phyloP scores from a whole-genome alignment of 1,140 invertebrate genomes.

The Drosophila watanabei region DNA sequence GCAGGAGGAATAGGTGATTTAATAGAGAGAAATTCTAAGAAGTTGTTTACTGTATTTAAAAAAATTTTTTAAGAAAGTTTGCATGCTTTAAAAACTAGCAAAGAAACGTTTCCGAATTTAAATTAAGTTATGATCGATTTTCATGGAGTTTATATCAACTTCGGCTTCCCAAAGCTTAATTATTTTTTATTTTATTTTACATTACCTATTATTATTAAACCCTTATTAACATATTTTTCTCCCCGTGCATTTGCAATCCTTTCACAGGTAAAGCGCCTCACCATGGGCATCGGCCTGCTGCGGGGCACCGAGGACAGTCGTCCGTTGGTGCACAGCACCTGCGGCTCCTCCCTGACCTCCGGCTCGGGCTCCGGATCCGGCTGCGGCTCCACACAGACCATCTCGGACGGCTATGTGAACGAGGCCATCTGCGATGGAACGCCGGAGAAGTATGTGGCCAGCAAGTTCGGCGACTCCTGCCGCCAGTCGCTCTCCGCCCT shows the following conservation, averaged over 20 bases:
- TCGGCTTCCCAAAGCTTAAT: too few species aligned
- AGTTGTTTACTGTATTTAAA: not conserved
- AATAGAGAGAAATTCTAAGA: not conserved
- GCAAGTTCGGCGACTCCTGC: conserved; percentile 85
- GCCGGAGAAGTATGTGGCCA: conserved; percentile 86
- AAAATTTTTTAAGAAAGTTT: not conserved
- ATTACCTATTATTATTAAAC: not conserved
- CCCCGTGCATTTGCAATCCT: conserved; percentile 3
- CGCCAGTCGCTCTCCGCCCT: conserved; percentile 83
- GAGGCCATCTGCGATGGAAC: conserved; percentile 88
- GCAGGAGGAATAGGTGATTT: too few species aligned
- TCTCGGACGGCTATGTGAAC: conserved; percentile 92
- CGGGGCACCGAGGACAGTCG: conserved; percentile 87
- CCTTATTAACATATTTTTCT: not conserved
- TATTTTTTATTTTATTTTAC: not conserved
- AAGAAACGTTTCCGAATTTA: too few species aligned
- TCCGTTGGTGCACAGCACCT: conserved; percentile 87
- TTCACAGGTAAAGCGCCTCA: conserved; percentile 82
- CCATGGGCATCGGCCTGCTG: conserved; percentile 84
- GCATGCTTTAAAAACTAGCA: too few species aligned
- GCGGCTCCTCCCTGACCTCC: conserved; percentile 86
- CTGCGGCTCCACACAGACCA: conserved; percentile 85
- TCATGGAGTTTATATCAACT: too few species aligned
- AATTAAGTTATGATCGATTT: too few species aligned
- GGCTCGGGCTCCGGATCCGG: conserved; percentile 26